Evolutionary conservation across 2,888 invertebrate genomes (phyloP).

Genomic region (Hedychridium roseum): DNA sequence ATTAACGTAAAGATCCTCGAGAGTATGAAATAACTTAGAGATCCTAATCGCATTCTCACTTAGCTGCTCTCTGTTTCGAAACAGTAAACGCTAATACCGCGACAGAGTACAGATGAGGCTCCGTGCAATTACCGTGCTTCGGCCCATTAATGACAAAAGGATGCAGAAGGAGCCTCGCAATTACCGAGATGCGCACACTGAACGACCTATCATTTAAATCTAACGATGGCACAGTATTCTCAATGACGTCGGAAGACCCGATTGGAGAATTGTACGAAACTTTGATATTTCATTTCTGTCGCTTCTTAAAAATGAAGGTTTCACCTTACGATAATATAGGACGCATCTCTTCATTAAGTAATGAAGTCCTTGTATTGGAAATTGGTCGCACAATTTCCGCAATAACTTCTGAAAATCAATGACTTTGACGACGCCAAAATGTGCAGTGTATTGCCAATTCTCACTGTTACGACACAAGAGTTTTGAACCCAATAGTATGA

Average conservation of each 20-base stretch:
- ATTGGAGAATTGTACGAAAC: not conserved
- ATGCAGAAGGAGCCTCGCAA: not conserved
- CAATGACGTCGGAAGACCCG: not conserved
- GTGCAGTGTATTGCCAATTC: no score
- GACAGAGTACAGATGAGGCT: constrained; percentile 1
- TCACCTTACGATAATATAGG: no score
- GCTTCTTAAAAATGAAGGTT: no score
- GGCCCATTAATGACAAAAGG: constrained; percentile 7
- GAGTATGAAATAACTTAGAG: constrained; percentile 23
- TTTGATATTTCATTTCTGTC: no score
- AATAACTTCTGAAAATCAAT: no score
- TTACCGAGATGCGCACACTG: not conserved
- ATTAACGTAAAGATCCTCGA: no score
- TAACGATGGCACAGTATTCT: not conserved
- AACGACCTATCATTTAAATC: not conserved
- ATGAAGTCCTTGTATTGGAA: no score
- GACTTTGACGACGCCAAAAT: no score
- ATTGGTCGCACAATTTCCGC: no score
- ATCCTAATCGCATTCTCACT: constrained; percentile 16
- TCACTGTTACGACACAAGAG: no score
- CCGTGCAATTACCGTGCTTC: constrained; percentile 8
- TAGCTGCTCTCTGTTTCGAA: constrained; percentile 6
- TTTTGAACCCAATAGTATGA: no score
- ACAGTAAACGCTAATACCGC: constrained; percentile 1
- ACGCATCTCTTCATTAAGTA: no score